These are phyloP conservation scores for Ferrisia virgata DNA, from an alignment of 2,888 invertebrate species.

Conservation along the genomic window DNA sequence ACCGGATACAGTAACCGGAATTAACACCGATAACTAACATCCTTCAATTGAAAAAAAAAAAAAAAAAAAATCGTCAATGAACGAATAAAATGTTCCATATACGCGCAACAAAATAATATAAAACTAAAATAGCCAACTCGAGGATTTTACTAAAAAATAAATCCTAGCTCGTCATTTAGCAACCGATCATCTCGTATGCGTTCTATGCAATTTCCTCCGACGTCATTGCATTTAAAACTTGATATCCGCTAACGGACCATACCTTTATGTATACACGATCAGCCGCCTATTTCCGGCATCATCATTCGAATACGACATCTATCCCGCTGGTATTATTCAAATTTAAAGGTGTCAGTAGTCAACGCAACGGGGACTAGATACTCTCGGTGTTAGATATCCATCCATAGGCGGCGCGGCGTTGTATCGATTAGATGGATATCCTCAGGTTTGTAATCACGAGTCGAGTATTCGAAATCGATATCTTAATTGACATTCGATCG, in stretches of 20 bases:
- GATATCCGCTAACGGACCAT: neutral
- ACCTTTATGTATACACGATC: neutral
- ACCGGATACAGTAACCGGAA: neutral
- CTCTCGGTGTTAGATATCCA: neutral
- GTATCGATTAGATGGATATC: too few relatives aligned
- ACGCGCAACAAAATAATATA: too few relatives aligned
- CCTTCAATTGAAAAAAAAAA: neutral
- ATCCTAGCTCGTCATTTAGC: neutral
- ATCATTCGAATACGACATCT: neutral
- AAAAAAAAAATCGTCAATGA: neutral
- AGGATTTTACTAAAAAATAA: neutral
- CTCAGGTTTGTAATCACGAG: neutral
- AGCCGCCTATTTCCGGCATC: neutral
- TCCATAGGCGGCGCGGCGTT: too few relatives aligned
- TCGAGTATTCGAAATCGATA: conserved; percentile 14
- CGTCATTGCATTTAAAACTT: neutral
- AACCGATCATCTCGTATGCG: neutral
- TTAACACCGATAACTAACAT: neutral
- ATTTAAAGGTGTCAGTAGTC: conserved; percentile 25
- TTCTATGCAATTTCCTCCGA: neutral
- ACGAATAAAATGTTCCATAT: too few relatives aligned
- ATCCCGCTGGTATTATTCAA: neutral
- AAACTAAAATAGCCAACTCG: neutral
- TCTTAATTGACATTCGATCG: conserved; percentile 14
- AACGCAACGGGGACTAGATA: neutral